Base-by-base conservation (phyloP, 2,113 vertebrate species). In the Eubucco bourcierii region DNA sequence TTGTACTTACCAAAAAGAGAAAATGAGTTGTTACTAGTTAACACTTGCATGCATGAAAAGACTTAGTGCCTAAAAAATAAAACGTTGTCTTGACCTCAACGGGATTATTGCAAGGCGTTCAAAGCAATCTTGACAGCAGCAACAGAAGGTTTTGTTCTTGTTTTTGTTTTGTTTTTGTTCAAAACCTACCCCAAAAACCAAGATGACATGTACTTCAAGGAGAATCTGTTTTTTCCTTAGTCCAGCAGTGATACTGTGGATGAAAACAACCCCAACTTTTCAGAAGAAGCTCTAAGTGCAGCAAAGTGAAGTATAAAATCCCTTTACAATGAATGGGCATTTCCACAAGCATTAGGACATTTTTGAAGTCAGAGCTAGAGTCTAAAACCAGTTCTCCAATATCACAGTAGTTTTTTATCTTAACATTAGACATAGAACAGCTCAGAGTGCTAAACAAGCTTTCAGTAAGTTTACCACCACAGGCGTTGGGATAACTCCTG, bases 161-260 rank as follows among this genome's bases (percentile, higher is more conserved):
- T n/a, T n/a, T n/a, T n/a, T n/a, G n/a, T n/a, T n/a, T n/a, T n/a
- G n/a, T n/a, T n/a, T n/a, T n/a, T n/a, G n/a, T n/a, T n/a, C 88
- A 56, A 74, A 86, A 34, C 10, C 27, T 9, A 7, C 6, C 12
- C 19, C 52, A 59, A 29, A 15, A 71, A 82, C 37, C 18, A 77
- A n/a, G 18, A 72, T 15, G 1, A 53, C 74, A 63, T 18, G 23
- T 61, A 6, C 44, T n/a, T 63, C 50, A 66, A 53, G 20, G 20
- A 65, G 50, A 74, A 77, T 8, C 4, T 1, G 0, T 20, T 34
- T 39, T 21, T 61, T 58, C 31, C 29, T 46, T 27, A 56, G 29
- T 23, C 29, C 27, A 28, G 15, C 0, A 12, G 15, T 1, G 7
- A 55, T 10, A 33, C 5, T n/a, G 21, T 1, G 7, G 53, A 60